Conservation (phyloP, 2,888 invertebrate species). For the Hemicrepidius hirtus region DNA sequence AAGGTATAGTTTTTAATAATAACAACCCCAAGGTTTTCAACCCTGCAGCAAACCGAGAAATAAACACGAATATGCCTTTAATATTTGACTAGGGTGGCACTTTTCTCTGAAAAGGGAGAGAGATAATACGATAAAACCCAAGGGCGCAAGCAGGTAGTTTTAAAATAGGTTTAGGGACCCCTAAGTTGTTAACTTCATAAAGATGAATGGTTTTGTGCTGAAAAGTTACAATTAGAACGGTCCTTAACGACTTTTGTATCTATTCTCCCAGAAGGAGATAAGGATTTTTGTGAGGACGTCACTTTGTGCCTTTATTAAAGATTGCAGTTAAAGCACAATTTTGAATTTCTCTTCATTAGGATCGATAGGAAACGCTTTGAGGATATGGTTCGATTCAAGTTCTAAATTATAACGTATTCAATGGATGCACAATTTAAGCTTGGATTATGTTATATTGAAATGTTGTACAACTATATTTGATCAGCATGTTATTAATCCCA, state of each 20-base stretch:
- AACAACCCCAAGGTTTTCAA: not conserved
- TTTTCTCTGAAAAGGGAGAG: slow-evolving; percentile 43
- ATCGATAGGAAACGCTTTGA: too few relatives aligned
- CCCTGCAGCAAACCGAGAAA: slow-evolving; percentile 13
- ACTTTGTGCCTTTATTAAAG: slow-evolving; percentile 24
- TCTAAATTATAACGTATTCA: too few relatives aligned
- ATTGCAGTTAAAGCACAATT: not conserved
- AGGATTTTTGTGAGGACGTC: slow-evolving; percentile 49
- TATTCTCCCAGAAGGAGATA: slow-evolving; percentile 62
- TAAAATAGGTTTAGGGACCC: slow-evolving; percentile 65
- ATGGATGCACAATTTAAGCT: too few relatives aligned
- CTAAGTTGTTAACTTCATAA: slow-evolving; percentile 68
- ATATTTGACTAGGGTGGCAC: slow-evolving; percentile 42
- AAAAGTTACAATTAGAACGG: slow-evolving; percentile 70
- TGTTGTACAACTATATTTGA: too few relatives aligned
- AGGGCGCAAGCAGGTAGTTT: slow-evolving; percentile 69
- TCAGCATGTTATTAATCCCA: too few relatives aligned
- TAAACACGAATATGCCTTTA: slow-evolving; percentile 34
- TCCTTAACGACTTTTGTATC: slow-evolving; percentile 61
- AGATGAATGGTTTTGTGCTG: slow-evolving; percentile 69
- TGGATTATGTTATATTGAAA: too few relatives aligned
- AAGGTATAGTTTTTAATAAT: not conserved
- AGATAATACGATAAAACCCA: slow-evolving; percentile 59
- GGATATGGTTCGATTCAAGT: too few relatives aligned
- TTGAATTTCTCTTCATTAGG: too few relatives aligned